phyloP scores from a whole-genome alignment of 2,113 vertebrate species.

The Agapornis roseicollis region DNA sequence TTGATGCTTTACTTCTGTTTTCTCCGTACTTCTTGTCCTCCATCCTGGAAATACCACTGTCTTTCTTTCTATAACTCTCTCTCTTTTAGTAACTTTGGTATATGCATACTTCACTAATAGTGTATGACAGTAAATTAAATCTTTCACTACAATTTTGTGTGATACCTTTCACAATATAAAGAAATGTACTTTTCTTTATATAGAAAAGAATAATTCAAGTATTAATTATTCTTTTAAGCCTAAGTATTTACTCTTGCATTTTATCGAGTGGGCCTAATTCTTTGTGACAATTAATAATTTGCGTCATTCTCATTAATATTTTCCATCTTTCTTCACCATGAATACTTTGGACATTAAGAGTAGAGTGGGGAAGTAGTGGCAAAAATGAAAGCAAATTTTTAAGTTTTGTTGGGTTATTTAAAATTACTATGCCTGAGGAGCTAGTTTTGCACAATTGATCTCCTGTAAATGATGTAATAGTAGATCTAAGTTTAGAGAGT shows the following conservation, averaged over 20 bases:
- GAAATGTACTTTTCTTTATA: too few relatives aligned
- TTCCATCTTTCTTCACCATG: conserved; percentile 4
- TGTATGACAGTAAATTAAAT: background rate
- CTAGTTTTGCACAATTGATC: background rate
- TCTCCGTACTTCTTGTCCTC: background rate
- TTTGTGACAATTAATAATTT: background rate
- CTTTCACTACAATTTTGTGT: background rate
- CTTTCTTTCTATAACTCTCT: background rate
- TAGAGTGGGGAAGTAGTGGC: background rate
- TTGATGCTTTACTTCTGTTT: background rate
- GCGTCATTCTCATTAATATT: background rate
- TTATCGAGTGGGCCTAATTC: background rate
- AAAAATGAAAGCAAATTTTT: background rate
- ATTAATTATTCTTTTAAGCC: background rate
- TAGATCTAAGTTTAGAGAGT: background rate
- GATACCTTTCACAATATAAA: background rate
- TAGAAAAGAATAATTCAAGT: background rate
- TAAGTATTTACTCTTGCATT: background rate
- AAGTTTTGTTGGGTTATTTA: background rate
- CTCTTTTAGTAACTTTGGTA: conserved; percentile 49
- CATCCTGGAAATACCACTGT: conserved; percentile 31
- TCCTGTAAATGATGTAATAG: background rate
- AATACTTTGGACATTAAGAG: background rate
- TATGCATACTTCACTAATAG: conserved; percentile 46
- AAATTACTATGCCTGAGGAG: background rate